A percentile compares a stretch with the other conserved stretches of the same genome.
These are phyloP conservation scores for Pionites leucogaster DNA, from an alignment of 2,113 vertebrate genomes.

Conservation along the genomic window DNA sequence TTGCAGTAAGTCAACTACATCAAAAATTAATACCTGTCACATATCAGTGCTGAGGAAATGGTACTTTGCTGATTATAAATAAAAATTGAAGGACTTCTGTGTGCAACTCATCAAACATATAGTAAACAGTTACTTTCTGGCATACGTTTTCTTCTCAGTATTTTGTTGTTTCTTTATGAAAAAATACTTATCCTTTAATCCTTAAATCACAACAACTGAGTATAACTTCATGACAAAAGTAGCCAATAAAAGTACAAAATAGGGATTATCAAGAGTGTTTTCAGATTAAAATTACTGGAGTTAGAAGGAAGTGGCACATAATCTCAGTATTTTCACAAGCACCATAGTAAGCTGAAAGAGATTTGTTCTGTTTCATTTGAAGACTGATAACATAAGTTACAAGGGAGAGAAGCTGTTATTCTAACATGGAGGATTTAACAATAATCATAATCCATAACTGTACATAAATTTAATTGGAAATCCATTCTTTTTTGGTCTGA, in stretches of 20 bases:
- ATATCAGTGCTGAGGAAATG: background rate
- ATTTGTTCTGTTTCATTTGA: constrained; percentile 24
- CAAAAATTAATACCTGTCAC: background rate
- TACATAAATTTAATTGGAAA: constrained; percentile 40
- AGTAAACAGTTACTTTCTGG: background rate
- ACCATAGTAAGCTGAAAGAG: background rate
- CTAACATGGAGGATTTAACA: background rate
- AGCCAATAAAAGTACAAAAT: constrained; percentile 26
- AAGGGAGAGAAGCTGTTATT: constrained; percentile 8
- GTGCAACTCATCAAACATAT: constrained; percentile 7
- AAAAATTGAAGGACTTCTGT: background rate
- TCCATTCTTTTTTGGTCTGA: background rate
- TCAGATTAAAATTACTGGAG: constrained; percentile 21
- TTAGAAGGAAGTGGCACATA: background rate
- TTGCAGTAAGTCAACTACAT: background rate
- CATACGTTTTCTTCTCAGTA: constrained; percentile 26
- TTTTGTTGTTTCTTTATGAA: background rate
- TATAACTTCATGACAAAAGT: background rate
- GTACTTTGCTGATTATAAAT: background rate
- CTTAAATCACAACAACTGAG: constrained; percentile 23
- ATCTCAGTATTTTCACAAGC: background rate
- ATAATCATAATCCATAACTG: constrained; percentile 2
- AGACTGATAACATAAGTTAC: background rate
- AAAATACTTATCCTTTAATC: constrained; percentile 32
- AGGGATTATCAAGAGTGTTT: constrained; percentile 22